These are phyloP conservation scores for Eulithis prunata DNA, from an alignment of 2,888 invertebrate genomes.

Conservation along the genomic window DNA sequence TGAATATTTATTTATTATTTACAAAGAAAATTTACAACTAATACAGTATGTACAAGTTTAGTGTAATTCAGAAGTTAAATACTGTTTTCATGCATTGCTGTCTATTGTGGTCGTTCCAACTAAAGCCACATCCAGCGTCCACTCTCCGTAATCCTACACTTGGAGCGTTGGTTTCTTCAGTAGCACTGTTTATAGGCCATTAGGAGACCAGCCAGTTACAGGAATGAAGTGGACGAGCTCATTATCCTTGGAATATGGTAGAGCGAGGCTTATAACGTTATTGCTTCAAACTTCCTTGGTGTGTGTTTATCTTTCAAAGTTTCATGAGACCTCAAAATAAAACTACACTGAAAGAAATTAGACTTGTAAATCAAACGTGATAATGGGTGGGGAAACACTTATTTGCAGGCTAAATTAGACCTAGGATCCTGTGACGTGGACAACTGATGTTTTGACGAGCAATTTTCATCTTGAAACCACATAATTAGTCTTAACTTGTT, in stretches of 20 bases:
- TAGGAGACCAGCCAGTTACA: slow-evolving; percentile 70
- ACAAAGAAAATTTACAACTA: no score
- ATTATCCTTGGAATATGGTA: slow-evolving; percentile 78
- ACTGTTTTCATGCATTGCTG: not conserved
- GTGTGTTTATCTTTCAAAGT: slow-evolving; percentile 13
- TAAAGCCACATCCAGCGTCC: slow-evolving; percentile 46
- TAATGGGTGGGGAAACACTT: no score
- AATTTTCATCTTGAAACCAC: no score
- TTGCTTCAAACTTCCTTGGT: slow-evolving; percentile 22
- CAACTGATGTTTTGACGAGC: no score
- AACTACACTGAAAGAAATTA: no score
- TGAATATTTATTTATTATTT: no score
- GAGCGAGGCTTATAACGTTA: slow-evolving; percentile 31
- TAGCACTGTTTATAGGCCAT: slow-evolving; percentile 78
- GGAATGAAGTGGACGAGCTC: slow-evolving; percentile 78
- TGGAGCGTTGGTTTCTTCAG: slow-evolving; percentile 58
- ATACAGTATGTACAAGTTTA: no score
- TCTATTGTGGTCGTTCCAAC: not conserved
- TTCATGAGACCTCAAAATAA: not conserved
- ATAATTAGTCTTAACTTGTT: no score
- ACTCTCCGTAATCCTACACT: slow-evolving; percentile 35
- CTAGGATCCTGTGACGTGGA: no score
- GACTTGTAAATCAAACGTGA: no score
- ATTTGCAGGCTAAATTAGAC: no score
- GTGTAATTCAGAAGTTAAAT: no score